These are phyloP conservation scores for Sipha flava DNA, from an alignment of 1,140 invertebrate species.

Conservation along the genomic window DNA sequence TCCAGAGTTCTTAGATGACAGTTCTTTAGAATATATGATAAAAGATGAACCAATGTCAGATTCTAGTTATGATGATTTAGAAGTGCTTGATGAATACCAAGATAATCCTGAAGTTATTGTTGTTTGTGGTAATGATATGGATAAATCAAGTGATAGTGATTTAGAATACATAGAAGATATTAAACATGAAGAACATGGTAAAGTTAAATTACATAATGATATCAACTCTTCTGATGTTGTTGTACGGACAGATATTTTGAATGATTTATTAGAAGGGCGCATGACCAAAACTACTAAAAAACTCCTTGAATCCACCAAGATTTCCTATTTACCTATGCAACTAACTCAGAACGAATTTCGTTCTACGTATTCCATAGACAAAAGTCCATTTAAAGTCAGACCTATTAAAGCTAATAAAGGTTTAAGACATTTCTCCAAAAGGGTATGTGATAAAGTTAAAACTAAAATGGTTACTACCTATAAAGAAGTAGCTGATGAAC, in stretches of 20 bases:
- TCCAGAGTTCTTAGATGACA: not conserved
- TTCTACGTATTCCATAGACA: not conserved
- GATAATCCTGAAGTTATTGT: slow-evolving; percentile 16
- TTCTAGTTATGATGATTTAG: slow-evolving; percentile 5
- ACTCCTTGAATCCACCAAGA: slow-evolving; percentile 21
- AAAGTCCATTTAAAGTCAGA: slow-evolving; percentile 16
- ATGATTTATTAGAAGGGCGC: slow-evolving; percentile 15
- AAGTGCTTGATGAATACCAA: not conserved
- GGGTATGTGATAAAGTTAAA: slow-evolving; percentile 99
- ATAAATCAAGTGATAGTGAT: slow-evolving; percentile 17
- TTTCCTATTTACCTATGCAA: slow-evolving; percentile 24
- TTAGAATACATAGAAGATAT: not conserved
- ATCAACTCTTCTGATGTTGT: not conserved
- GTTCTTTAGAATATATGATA: not conserved
- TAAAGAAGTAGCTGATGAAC: slow-evolving; percentile 96
- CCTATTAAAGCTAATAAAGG: slow-evolving; percentile 83
- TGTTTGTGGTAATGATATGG: not conserved
- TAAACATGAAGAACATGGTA: not conserved
- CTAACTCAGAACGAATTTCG: slow-evolving; percentile 12
- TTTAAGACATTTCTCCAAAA: slow-evolving; percentile 97
- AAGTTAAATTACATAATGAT: not conserved
- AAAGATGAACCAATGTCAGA: not conserved
- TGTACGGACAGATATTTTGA: slow-evolving; percentile 19
- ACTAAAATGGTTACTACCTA: slow-evolving; percentile 89
- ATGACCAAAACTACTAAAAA: slow-evolving; percentile 21